A percentile compares a stretch with the other conserved stretches of the same genome.
These are phyloP conservation scores for Achatina immaculata DNA, from an alignment of 1,140 invertebrate genomes.

Conservation along the genomic window DNA sequence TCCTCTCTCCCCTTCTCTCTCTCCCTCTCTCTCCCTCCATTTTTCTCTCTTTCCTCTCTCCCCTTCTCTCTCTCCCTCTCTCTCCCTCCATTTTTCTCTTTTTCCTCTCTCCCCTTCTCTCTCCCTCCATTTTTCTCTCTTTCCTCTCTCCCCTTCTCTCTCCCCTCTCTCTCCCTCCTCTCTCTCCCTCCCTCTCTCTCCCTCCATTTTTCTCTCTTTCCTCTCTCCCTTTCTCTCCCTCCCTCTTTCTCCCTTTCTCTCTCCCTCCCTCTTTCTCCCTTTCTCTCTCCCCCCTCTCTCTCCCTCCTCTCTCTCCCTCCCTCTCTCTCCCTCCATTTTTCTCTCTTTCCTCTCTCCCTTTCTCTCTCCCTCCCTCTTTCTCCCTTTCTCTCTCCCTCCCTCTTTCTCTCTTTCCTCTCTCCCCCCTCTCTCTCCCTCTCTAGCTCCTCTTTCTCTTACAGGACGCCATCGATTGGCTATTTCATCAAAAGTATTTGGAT, in stretches of 20 bases:
- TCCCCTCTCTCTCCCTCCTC: slow-evolving; percentile 1
- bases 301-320: too few species aligned
- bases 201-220: neutral
- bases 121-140: neutral
- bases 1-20: neutral
- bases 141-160: neutral
- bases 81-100: neutral
- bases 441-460: too few species aligned
- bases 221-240: neutral
- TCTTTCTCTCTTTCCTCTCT: too few species aligned
- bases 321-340: too few species aligned
- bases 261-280: neutral
- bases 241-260: slow-evolving; percentile 9
- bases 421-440: too few species aligned
- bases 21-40: slow-evolving; percentile 5
- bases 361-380: too few species aligned
- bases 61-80: neutral
- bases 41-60: too few species aligned
- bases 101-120: neutral
- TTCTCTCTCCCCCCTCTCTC: slow-evolving; percentile 1
- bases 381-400: too few species aligned
- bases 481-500: too few species aligned
- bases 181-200: neutral
- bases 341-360: too few species aligned
- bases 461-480: too few species aligned